Base-by-base conservation (phyloP, 2,113 vertebrate genomes). In the Callipepla californica region DNA sequence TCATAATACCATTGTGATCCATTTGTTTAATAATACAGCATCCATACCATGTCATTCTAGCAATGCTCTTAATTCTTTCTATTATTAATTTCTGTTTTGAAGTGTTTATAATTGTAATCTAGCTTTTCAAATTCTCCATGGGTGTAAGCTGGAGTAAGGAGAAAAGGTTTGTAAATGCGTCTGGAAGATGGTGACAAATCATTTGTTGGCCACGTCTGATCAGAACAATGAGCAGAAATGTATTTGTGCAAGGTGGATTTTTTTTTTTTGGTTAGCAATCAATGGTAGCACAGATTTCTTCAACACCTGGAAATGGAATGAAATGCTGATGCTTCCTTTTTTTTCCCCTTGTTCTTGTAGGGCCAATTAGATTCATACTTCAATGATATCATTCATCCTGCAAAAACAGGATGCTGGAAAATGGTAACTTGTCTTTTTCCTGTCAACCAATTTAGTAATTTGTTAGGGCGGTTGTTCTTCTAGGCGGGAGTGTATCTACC, bases 1-100 rank as follows among this genome's bases (percentile, higher is more conserved):
- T 93, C 89, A 78, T 83, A 91, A 94, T 68, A 94, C 89, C 87
- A 53, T 72, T 90, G 93, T 94, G 90, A 94, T 61, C 73, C 5
- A 1, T 92, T 96, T 92, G 75, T 95, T 96, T 96, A 94, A 87
- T 86, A 95, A 68, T 94, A 90, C 76, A 68, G 73, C 61, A 86
- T 91, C 93, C 25, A 2, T 81, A 79, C 93, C 36, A 0, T 95
- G 85, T 94, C 87, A 62, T 40, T 94, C 44, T 65, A 90, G 76
- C 23, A 61, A 40, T 67, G 55, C 76, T 85, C 87, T 81, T 94
- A 80, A 85, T 85, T 93, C 85, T 86, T 94, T 88, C 85, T 88
- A n/a, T 75, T 92, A 86, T 94, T 94, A 84, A 94, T 57, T 84
- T 94, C 51, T 85, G 69, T 75, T 95, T 92, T 72, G 87, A 88